phyloP scores from a whole-genome alignment of 2,888 invertebrate species.

The Laothoe populi region DNA sequence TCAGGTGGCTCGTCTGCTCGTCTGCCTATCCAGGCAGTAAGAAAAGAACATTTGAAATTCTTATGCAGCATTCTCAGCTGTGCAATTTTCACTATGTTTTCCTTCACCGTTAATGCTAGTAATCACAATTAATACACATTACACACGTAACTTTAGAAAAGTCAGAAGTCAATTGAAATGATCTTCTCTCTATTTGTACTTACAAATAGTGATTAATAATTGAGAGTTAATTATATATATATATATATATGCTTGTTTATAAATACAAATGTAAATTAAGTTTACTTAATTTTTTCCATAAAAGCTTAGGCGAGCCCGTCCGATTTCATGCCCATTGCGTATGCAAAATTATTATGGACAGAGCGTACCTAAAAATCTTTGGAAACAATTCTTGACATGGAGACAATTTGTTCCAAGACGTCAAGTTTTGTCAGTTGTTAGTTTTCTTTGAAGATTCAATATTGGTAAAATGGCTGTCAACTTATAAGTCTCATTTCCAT shows the following conservation, averaged over 20 bases:
- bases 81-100: too few relatives aligned
- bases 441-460: not conserved
- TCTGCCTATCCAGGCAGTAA: too few relatives aligned
- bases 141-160: too few relatives aligned
- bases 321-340: conserved; percentile 33
- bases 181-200: too few relatives aligned
- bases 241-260: not conserved
- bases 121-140: too few relatives aligned
- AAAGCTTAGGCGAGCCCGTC: conserved; percentile 26
- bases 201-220: too few relatives aligned
- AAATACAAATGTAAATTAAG: conserved; percentile 30
- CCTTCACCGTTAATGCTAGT: too few relatives aligned
- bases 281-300: conserved; percentile 31
- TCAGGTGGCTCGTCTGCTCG: too few relatives aligned
- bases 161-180: too few relatives aligned
- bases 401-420: not conserved
- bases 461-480: not conserved
- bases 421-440: not conserved
- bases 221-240: too few relatives aligned
- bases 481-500: not conserved
- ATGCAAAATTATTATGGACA: conserved; percentile 34
- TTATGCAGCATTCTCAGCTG: too few relatives aligned
- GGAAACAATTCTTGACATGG: not conserved
- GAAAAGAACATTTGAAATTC: too few relatives aligned
- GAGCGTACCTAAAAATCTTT: conserved; percentile 29